Conservation (phyloP, 2,113 vertebrate genomes). For the Nannospalax galili region DNA sequence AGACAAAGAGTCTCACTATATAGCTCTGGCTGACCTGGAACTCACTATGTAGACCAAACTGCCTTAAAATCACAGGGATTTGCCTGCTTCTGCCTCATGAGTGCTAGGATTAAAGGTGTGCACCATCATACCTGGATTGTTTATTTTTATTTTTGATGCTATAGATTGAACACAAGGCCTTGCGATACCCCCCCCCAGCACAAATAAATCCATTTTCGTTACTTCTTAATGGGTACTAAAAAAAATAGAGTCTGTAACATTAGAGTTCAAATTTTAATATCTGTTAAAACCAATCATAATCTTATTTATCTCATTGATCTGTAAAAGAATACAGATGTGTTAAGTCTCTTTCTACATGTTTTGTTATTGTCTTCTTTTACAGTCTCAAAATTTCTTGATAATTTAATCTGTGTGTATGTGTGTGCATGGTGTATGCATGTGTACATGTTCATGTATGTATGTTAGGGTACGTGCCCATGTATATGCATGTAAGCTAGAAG, state of each 20-base stretch:
- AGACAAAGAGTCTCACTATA: too few relatives aligned
- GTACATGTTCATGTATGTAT: neutral
- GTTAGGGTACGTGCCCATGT: neutral
- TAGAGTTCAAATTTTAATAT: slow-evolving; percentile 49
- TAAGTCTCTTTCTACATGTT: neutral
- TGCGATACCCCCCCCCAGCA: too few relatives aligned
- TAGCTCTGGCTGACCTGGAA: too few relatives aligned
- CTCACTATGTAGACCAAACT: too few relatives aligned
- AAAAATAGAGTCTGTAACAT: slow-evolving; percentile 26
- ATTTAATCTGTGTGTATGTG: neutral
- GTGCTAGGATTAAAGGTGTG: too few relatives aligned
- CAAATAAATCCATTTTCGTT: slow-evolving; percentile 3
- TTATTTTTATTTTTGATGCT: neutral
- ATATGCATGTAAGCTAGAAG: neutral
- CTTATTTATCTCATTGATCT: slow-evolving; percentile 20
- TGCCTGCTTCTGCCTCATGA: too few relatives aligned
- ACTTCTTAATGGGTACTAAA: neutral
- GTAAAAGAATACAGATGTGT: neutral
- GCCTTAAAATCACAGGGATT: too few relatives aligned
- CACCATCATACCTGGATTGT: too few relatives aligned
- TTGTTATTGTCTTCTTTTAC: neutral
- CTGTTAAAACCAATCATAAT: slow-evolving; percentile 16
- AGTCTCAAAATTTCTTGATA: slow-evolving; percentile 20
- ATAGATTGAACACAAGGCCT: neutral
- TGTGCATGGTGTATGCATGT: too few relatives aligned